phyloP scores from a whole-genome alignment of 2,113 vertebrate species.

The Ameiurus melas region DNA sequence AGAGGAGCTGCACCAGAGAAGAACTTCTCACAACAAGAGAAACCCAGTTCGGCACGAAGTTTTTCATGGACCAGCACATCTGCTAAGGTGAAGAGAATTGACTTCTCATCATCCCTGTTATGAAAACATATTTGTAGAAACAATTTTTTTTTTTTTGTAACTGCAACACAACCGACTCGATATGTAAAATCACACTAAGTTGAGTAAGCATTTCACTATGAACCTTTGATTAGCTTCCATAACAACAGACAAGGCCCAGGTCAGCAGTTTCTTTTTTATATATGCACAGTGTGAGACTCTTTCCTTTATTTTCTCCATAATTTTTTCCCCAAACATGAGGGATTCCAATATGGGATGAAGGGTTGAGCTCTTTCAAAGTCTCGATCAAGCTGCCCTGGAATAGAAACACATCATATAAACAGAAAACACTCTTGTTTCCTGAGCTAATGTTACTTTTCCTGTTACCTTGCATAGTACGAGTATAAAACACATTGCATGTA shows the following conservation, averaged over 20 bases:
- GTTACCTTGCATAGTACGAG: neutral
- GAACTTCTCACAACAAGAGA: conserved; percentile 80
- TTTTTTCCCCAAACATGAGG: conserved; percentile 92
- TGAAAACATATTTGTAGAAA: conserved; percentile 20
- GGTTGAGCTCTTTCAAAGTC: conserved; percentile 79
- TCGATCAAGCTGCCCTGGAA: conserved; percentile 78
- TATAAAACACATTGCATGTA: neutral
- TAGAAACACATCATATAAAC: neutral
- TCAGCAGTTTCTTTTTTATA: conserved; percentile 80
- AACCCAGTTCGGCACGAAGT: conserved; percentile 77
- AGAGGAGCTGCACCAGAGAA: conserved; percentile 86
- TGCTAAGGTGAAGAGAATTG: conserved; percentile 74
- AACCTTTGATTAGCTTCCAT: conserved; percentile 76
- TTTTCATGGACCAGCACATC: conserved; percentile 81
- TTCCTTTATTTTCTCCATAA: conserved; percentile 87
- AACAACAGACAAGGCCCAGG: conserved; percentile 85
- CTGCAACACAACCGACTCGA: neutral
- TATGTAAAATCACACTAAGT: neutral
- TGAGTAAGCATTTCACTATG: conserved; percentile 65
- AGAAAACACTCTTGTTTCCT: neutral
- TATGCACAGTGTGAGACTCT: conserved; percentile 76
- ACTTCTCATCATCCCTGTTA: conserved; percentile 75
- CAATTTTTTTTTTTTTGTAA: neutral
- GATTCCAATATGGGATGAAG: conserved; percentile 86
- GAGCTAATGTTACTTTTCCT: neutral